Evolutionary conservation across 1,140 invertebrate genomes (phyloP).

Genomic region (Andrena cerasifolii): DNA sequence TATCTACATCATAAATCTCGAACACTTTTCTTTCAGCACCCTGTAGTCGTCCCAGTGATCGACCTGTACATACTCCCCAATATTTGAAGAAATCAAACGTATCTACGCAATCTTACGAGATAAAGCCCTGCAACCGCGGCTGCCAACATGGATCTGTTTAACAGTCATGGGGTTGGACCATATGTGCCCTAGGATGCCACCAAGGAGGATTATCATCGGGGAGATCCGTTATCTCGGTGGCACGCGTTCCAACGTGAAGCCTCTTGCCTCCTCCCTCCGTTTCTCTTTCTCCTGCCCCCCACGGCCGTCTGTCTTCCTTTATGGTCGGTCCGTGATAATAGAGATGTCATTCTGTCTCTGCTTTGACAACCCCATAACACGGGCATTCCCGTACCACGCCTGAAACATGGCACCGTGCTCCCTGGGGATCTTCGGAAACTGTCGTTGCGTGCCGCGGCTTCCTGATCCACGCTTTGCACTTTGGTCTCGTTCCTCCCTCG

Average conservation of each 20-base stretch:
- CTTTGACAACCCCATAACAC: conserved; percentile 81
- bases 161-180: conserved; percentile 68
- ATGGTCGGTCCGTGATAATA: conserved; percentile 77
- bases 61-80: neutral
- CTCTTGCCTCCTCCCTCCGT: conserved; percentile 47
- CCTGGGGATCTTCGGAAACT: conserved; percentile 68
- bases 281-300: conserved; percentile 13
- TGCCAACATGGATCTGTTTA: conserved; percentile 57
- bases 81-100: conserved; percentile 16
- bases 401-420: conserved; percentile 66
- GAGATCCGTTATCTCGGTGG: conserved; percentile 80
- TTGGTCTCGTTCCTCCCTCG: neutral
- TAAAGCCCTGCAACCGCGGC: conserved; percentile 21
- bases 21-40: no score
- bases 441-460: conserved; percentile 44
- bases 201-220: conserved; percentile 78
- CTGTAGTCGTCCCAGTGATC: neutral
- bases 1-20: no score
- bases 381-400: conserved; percentile 66
- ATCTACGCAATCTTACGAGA: conserved; percentile 5
- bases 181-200: conserved; percentile 69
- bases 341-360: conserved; percentile 81
- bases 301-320: conserved; percentile 38
- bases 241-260: conserved; percentile 72
- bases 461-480: conserved; percentile 5